Percentiles rank a stretch among this genome's conserved stretches.
phyloP scores from a whole-genome alignment of 2,797 vertebrate genomes.

The Neomorphus geoffroyi region DNA sequence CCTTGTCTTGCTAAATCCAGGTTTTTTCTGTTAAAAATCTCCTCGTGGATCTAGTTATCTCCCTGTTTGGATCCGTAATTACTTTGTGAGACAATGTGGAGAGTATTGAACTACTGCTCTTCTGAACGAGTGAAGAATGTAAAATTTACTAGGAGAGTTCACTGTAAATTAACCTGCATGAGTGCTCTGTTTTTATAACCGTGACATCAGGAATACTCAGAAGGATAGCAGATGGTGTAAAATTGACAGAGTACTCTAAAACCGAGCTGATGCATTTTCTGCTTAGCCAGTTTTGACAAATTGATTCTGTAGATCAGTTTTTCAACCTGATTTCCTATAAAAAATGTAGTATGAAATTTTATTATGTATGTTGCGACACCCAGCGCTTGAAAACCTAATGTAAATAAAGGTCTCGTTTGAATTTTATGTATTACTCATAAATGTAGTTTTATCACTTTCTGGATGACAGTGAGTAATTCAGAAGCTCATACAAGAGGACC shows the following conservation, averaged over 20 bases:
- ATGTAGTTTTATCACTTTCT: neutral
- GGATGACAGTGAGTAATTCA: neutral
- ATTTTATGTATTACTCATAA: constrained; percentile 38
- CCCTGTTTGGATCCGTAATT: neutral
- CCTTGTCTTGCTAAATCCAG: neutral
- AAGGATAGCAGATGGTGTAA: neutral
- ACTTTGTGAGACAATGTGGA: constrained; percentile 12
- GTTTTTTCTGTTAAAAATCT: neutral
- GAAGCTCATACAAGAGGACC: neutral
- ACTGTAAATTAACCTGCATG: constrained; percentile 37
- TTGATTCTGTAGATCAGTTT: constrained; percentile 21
- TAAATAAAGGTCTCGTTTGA: constrained; percentile 62
- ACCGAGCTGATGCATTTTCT: neutral
- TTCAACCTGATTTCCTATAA: constrained; percentile 37
- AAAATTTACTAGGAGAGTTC: constrained; percentile 6
- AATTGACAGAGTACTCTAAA: constrained; percentile 4
- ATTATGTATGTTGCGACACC: constrained; percentile 37
- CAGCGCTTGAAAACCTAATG: constrained; percentile 32
- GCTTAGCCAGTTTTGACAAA: constrained; percentile 48
- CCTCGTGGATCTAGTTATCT: neutral
- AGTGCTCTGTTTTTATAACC: constrained; percentile 34
- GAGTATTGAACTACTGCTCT: neutral
- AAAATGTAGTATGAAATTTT: constrained; percentile 41
- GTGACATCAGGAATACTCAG: constrained; percentile 21
- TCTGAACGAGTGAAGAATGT: neutral